Conservation (phyloP, 2,113 vertebrate genomes). For the Camelus bactrianus region DNA sequence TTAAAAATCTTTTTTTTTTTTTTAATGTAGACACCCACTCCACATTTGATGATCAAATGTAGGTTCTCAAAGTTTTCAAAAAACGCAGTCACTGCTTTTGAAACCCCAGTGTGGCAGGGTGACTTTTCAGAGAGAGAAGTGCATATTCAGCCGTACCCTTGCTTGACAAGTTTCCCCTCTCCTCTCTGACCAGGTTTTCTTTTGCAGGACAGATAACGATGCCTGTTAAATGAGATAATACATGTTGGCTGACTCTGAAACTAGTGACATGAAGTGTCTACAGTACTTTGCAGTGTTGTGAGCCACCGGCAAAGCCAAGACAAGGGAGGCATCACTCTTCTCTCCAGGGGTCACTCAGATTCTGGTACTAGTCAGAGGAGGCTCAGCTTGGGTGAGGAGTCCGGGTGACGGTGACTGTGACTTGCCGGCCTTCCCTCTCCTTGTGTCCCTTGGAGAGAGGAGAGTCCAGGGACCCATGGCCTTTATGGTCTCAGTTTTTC, state of each 20-base stretch:
- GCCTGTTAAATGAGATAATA: neutral
- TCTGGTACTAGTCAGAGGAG: neutral
- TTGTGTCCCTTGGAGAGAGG: neutral
- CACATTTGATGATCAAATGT: neutral
- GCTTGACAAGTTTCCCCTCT: neutral
- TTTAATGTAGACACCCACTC: neutral
- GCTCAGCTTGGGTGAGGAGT: neutral
- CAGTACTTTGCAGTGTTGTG: too few relatives aligned
- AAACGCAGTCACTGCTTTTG: neutral
- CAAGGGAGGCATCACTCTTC: accelerated
- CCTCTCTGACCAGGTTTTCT: neutral
- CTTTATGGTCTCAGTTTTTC: neutral
- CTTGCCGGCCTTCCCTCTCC: neutral
- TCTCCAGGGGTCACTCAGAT: neutral
- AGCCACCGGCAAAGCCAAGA: neutral
- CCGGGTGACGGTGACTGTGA: neutral
- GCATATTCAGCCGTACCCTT: neutral
- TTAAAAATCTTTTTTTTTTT: neutral
- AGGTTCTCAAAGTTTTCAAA: neutral
- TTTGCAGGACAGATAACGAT: neutral
- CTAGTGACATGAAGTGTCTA: accelerated
- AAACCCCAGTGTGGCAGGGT: neutral
- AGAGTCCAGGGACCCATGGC: neutral
- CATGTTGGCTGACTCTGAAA: neutral
- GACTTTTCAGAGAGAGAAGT: neutral